These are phyloP conservation scores for Ceratosolen solmsi DNA, from an alignment of 1,140 invertebrate species.

Conservation along the genomic window DNA sequence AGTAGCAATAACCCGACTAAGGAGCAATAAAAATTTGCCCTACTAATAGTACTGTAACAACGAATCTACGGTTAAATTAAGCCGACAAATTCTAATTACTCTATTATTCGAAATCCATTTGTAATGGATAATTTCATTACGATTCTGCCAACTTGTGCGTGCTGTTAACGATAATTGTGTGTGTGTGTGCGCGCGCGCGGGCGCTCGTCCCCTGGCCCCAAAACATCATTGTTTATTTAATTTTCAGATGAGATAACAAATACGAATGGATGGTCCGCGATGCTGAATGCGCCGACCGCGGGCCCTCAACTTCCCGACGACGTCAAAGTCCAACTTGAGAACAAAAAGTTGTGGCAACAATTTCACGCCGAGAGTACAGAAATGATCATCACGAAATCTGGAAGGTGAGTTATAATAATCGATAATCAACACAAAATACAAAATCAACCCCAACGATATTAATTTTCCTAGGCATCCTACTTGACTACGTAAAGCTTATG, in stretches of 20 bases:
- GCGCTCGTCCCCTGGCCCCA: background rate
- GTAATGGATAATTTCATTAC: conserved; percentile 13
- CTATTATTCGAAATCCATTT: background rate
- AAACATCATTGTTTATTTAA: background rate
- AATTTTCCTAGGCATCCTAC: too few species aligned
- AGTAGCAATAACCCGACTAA: background rate
- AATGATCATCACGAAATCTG: conserved; percentile 85
- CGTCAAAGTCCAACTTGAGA: conserved; percentile 61
- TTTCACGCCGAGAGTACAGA: conserved; percentile 81
- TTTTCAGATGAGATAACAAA: conserved; percentile 54
- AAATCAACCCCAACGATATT: too few species aligned
- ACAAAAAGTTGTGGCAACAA: conserved; percentile 75
- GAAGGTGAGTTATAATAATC: conserved; percentile 74
- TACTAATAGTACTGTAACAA: background rate
- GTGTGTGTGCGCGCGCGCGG: too few species aligned
- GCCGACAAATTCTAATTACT: background rate
- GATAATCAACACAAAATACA: too few species aligned
- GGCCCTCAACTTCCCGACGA: conserved; percentile 46
- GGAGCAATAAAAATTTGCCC: conserved; percentile 25
- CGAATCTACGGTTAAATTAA: background rate
- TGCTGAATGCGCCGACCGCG: conserved; percentile 22
- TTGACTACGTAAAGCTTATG: too few species aligned
- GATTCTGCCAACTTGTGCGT: background rate
- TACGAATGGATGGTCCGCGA: conserved; percentile 39
- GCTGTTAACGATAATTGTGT: background rate